Evolutionary conservation across 2,888 invertebrate genomes (phyloP), one percentile per base, ranked within the genome.

Genomic region (Eupeodes latifasciatus): DNA sequence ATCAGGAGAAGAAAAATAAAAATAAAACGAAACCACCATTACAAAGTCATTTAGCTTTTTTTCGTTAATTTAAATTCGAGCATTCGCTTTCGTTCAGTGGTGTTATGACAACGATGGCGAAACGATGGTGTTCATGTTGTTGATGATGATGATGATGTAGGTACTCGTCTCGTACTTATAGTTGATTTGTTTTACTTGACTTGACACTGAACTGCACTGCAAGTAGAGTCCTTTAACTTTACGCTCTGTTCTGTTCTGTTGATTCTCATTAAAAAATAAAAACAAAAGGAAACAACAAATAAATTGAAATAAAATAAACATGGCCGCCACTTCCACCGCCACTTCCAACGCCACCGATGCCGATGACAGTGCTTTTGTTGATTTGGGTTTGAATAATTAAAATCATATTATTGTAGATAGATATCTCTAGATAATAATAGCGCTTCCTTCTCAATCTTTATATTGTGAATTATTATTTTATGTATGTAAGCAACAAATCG

Each of bases 11-110:
- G n/a, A 59, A 4, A 59, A 40, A 40, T 7, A 66, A 62, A 55
- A 78, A 53, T 2, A 55, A 34, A 64, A 61, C 57, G 12, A 49
- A 69, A 69, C 47, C 74, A 75, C 40, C 71, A 87, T 79, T 82
- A 74, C 49, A 71, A 19, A 64, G 53, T 62, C 71, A 66, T 81
- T 81, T 81, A 72, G 78, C 59, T 53, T 76, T 76, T 27, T 40
- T 83, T 83, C 75, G 76, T 80, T 80, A 76, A 86, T 76, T 82
- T 79, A 76, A 78, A 82, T 74, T 79, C 47, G 62, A 67, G 74
- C 81, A 61, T 77, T 85, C 76, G 81, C 76, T 82, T 77, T 85
- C 76, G 81, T 82, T 82, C 69, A 84, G 84, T 79, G 64, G 66
- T 76, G 61, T 40, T 40, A 76, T 85, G 71, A 85, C 66, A 40